These are phyloP conservation scores for Apoda limacodes DNA, from an alignment of 2,888 invertebrate genomes.

Conservation along the genomic window DNA sequence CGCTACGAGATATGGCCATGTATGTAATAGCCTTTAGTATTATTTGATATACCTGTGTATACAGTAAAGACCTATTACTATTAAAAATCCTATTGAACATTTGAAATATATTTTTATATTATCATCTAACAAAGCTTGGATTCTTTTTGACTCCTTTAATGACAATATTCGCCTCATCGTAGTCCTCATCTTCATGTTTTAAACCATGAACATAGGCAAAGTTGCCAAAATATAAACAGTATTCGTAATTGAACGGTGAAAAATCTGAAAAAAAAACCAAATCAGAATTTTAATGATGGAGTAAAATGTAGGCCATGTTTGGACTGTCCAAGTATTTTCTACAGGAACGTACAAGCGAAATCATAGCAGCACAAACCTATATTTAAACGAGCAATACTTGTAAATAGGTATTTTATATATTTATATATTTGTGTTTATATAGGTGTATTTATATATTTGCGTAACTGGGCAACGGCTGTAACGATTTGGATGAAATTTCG, in stretches of 20 bases:
- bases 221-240: conserved; percentile 52
- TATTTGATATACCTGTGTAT: too few relatives aligned
- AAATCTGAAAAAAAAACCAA: conserved; percentile 31
- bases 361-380: too few relatives aligned
- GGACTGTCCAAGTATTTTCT: not conserved
- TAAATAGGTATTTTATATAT: too few relatives aligned
- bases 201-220: conserved; percentile 55
- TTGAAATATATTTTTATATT: conserved; percentile 1
- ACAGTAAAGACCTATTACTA: not conserved
- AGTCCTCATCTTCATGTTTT: conserved; percentile 47
- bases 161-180: conserved; percentile 36
- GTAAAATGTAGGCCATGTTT: conserved; percentile 10
- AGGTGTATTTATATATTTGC: too few relatives aligned
- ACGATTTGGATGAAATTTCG: too few relatives aligned
- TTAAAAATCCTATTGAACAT: not conserved
- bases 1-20: too few relatives aligned
- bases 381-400: too few relatives aligned
- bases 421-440: too few relatives aligned
- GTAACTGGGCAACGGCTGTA: too few relatives aligned
- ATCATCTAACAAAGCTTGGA: conserved; percentile 33
- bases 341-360: too few relatives aligned
- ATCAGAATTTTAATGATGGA: too few relatives aligned
- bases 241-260: conserved; percentile 36
- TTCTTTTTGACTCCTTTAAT: conserved; percentile 39
- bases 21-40: too few relatives aligned